These are phyloP conservation scores for Ornithoptera alexandrae DNA, from an alignment of 2,888 invertebrate genomes.

Conservation along the genomic window DNA sequence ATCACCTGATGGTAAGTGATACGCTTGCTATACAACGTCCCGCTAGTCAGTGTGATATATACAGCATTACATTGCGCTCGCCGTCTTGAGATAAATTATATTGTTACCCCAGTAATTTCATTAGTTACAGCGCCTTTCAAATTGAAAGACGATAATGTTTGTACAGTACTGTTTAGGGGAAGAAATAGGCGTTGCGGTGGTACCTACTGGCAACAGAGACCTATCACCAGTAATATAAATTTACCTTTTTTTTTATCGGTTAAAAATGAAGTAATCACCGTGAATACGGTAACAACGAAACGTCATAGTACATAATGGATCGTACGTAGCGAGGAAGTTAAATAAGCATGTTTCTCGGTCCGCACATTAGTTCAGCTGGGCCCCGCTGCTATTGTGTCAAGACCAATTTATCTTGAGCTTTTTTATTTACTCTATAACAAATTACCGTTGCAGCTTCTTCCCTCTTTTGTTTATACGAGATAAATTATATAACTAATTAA, in stretches of 20 bases:
- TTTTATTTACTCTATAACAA: conserved; percentile 23
- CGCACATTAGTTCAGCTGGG: conserved; percentile 21
- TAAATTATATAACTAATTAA: conserved; percentile 14
- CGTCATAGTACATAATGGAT: conserved; percentile 1
- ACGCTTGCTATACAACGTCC: too few relatives aligned
- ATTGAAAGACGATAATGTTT: too few relatives aligned
- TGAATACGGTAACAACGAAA: background rate
- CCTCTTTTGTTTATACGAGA: conserved; percentile 6
- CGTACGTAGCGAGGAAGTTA: conserved; percentile 14
- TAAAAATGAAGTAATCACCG: background rate
- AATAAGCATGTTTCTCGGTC: conserved; percentile 22
- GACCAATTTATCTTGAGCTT: conserved; percentile 24
- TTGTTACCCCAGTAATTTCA: too few relatives aligned
- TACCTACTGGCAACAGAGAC: too few relatives aligned
- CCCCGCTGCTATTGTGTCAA: conserved; percentile 24
- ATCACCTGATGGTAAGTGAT: too few relatives aligned
- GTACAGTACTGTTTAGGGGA: too few relatives aligned
- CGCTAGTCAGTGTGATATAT: too few relatives aligned
- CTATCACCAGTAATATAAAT: background rate
- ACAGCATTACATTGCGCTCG: background rate
- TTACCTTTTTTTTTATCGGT: background rate
- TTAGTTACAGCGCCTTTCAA: too few relatives aligned
- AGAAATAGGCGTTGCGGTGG: too few relatives aligned
- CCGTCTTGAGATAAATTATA: too few relatives aligned
- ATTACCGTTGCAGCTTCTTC: conserved; percentile 18